Conservation (phyloP, 2,888 invertebrate genomes). For the Drosophila robusta region DNA sequence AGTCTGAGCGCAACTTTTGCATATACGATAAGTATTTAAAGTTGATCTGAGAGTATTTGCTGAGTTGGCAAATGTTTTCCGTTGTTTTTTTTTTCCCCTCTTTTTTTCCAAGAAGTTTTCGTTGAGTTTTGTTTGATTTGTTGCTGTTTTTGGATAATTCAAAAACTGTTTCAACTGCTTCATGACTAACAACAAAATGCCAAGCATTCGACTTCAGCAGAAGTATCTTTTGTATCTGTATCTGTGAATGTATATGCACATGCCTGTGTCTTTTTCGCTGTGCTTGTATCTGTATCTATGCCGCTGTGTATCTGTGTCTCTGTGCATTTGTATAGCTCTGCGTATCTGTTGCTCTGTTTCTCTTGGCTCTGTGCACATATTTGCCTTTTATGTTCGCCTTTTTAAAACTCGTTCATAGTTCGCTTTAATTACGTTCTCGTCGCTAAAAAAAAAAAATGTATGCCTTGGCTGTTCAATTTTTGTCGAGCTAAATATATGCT, state of each 20-base stretch:
- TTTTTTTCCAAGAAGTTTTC: conserved; percentile 53
- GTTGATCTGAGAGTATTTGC: conserved; percentile 15
- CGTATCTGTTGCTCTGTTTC: conserved; percentile 17
- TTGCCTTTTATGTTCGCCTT: conserved; percentile 54
- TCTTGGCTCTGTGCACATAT: conserved; percentile 46
- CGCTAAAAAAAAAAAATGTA: conserved; percentile 39
- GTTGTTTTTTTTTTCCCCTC: not conserved
- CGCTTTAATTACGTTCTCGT: conserved; percentile 65
- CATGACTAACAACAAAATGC: conserved; percentile 42
- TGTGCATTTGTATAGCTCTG: not conserved
- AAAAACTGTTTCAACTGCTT: conserved; percentile 26
- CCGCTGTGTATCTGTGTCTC: conserved; percentile 11
- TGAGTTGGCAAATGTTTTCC: conserved; percentile 36
- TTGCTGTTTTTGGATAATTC: conserved; percentile 17
- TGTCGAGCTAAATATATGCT: conserved; percentile 36
- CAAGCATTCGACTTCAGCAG: conserved; percentile 38
- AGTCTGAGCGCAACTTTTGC: not conserved
- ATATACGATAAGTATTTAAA: conserved; percentile 1
- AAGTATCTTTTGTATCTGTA: conserved; percentile 34
- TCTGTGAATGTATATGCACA: not conserved
- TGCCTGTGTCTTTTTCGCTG: conserved; percentile 8
- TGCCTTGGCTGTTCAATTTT: conserved; percentile 30
- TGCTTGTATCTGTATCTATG: conserved; percentile 16
- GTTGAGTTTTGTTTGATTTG: conserved; percentile 13
- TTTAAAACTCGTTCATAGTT: conserved; percentile 69